Evolutionary conservation across 2,888 invertebrate genomes (phyloP).

Genomic region (Geotrupes spiniger): DNA sequence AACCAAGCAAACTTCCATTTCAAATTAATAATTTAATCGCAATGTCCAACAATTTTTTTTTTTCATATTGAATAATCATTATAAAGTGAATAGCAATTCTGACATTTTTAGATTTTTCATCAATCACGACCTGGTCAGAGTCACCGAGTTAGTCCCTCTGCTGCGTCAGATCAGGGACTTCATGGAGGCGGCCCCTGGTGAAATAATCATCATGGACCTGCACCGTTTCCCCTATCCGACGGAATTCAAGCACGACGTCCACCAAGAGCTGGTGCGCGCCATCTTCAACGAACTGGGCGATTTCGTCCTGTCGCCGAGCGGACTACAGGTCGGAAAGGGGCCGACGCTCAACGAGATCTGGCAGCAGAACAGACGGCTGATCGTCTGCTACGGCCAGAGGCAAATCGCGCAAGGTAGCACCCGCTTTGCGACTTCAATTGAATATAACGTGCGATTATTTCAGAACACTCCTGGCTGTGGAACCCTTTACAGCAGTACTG

Average conservation of each 20-base stretch:
- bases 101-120: constrained; percentile 67
- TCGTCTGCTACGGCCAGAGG: constrained; percentile 59
- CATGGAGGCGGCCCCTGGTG: constrained; percentile 62
- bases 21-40: too few relatives aligned
- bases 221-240: constrained; percentile 69
- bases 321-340: constrained; percentile 49
- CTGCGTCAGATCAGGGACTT: constrained; percentile 70
- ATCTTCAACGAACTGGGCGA: constrained; percentile 56
- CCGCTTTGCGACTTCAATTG: neutral
- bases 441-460: constrained; percentile 23
- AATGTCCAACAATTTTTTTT: too few relatives aligned
- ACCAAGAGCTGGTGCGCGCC: constrained; percentile 53
- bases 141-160: constrained; percentile 64
- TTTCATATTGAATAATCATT: too few relatives aligned
- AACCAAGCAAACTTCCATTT: too few relatives aligned
- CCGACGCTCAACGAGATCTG: constrained; percentile 60
- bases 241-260: constrained; percentile 42
- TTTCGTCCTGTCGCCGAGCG: constrained; percentile 52
- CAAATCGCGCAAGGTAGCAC: constrained; percentile 48
- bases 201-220: constrained; percentile 77
- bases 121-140: constrained; percentile 69
- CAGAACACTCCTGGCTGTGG: constrained; percentile 53
- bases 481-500: constrained; percentile 62
- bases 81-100: too few relatives aligned
- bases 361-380: constrained; percentile 54